phyloP scores from a whole-genome alignment of 2,113 vertebrate species.

The Patagioenas fasciata region DNA sequence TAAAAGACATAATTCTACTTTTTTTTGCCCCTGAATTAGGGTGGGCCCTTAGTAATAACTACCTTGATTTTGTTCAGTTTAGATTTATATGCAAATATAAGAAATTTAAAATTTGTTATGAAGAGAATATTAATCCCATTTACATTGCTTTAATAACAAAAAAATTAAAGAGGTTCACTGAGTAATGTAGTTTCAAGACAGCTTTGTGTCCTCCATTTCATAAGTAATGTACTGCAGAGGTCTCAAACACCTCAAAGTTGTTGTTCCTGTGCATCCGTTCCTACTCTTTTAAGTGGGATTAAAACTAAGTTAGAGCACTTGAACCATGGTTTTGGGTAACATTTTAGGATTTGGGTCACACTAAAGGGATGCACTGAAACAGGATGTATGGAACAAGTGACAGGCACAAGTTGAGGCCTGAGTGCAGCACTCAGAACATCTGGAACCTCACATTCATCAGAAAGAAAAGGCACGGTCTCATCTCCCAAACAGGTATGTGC shows the following conservation, averaged over 20 bases:
- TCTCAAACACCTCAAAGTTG: neutral
- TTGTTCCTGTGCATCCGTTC: neutral
- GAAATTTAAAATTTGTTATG: neutral
- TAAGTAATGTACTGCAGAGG: neutral
- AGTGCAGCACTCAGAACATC: neutral
- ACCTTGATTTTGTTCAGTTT: neutral
- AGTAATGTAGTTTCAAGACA: neutral
- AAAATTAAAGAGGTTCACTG: neutral
- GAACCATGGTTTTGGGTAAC: neutral
- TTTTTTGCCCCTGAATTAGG: neutral
- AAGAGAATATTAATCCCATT: neutral
- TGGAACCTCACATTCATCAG: neutral
- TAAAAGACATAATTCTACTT: neutral
- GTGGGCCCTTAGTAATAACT: neutral
- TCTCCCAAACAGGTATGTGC: neutral
- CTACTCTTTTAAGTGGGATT: neutral
- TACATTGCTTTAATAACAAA: slow-evolving; percentile 1
- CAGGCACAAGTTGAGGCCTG: neutral
- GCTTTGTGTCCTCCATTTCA: neutral
- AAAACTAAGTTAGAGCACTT: neutral
- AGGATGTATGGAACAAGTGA: neutral
- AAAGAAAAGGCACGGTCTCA: neutral
- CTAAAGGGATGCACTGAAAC: neutral
- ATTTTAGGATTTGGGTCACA: neutral
- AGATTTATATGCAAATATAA: neutral